Conservation (phyloP, 2,797 vertebrate species). For the Phataginus tetradactyla region DNA sequence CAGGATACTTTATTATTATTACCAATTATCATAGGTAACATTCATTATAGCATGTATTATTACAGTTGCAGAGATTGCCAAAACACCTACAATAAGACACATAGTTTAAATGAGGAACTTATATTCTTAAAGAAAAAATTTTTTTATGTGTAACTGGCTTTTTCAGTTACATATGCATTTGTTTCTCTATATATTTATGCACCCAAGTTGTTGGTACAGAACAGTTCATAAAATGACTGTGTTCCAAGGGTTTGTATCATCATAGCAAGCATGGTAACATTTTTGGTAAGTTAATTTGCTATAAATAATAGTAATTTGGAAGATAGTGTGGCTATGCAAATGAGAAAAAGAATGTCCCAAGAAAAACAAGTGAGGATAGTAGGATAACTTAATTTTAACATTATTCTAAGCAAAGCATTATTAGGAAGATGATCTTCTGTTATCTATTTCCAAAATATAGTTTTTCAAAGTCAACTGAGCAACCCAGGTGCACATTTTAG, state of each 20-base stretch:
- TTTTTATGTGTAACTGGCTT: neutral
- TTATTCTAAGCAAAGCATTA: conserved; percentile 25
- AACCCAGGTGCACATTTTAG: neutral
- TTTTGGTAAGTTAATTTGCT: conserved; percentile 19
- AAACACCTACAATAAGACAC: neutral
- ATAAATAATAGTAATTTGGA: conserved; percentile 3
- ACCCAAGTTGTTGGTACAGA: neutral
- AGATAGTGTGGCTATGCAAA: neutral
- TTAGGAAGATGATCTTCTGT: neutral
- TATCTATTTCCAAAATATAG: neutral
- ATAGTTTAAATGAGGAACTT: neutral
- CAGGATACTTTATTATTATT: neutral
- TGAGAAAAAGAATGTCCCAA: conserved; percentile 6
- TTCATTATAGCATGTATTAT: neutral
- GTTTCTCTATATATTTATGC: neutral
- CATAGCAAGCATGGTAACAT: neutral
- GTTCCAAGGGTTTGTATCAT: neutral
- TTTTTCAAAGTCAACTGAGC: conserved; percentile 23
- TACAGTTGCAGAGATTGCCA: neutral
- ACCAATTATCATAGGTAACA: neutral
- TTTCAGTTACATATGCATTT: conserved; percentile 2
- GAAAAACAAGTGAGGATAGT: neutral
- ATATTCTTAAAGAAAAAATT: neutral
- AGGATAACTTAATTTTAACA: neutral
- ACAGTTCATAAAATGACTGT: neutral